Evolutionary conservation across 2,888 invertebrate genomes (phyloP), one percentile per base, ranked within the genome.

Genomic region (Leuctra nigra): DNA sequence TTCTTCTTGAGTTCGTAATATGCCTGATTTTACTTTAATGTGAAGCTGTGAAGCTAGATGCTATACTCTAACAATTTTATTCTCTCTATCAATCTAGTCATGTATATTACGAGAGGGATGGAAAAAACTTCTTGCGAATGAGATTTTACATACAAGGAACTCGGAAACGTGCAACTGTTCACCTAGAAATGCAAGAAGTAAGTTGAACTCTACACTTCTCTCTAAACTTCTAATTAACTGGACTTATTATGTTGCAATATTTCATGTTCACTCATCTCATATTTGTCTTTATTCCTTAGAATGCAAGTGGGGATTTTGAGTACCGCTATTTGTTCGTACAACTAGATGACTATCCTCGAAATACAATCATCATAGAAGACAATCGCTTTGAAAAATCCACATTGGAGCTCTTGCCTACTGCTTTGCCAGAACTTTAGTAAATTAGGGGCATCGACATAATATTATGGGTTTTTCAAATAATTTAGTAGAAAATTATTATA

Each of bases 81-180:
- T 14, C 9, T 11, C 4, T 4, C 9, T 14, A n/a, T 38, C 6
- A 29, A 29, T 69, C 6, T 64, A 79, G 87, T 62, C 90, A 93
- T 73, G 74, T 80, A 46, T 75, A 80, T 39, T 94, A 86, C 71
- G 77, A 83, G 61, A 82, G 84, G 61, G 82, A 90, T 68, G 91
- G 89, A 16, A 78, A 80, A 13, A 81, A 84, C 62, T 86, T 87
- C 65, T 82, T 95, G 78, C 79, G 91, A 65, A 92, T 96, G 89
- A 83, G 86, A 68, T 96, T 95, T 72, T 89, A 94, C 68, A 79
- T 95, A 58, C 86, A 93, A 73, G 95, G 95, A 35, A 75, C 83
- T 41, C 79, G 87, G 60, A 84, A 84, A 66, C 86, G 85, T 66
- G 95, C 83, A 35, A 87, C 91, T 53, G 95, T 88, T 7, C 84